phyloP scores from a whole-genome alignment of 1,140 invertebrate genomes.

The Ceratosolen solmsi region DNA sequence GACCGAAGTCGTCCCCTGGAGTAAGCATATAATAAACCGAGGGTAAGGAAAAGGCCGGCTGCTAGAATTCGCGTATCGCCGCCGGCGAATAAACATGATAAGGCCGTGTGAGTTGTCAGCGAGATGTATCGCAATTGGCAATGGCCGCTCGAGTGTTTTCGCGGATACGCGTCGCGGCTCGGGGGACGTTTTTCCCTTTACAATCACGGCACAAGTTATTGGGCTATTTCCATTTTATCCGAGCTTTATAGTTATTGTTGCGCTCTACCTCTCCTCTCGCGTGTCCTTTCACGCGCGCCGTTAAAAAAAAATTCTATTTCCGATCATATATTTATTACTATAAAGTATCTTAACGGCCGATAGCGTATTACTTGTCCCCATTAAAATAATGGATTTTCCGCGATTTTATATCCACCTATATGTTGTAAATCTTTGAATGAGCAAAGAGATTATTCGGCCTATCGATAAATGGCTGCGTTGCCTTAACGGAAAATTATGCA shows the following conservation, averaged over 20 bases:
- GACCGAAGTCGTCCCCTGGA: background rate
- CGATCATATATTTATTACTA: constrained; percentile 1
- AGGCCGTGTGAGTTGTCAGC: background rate
- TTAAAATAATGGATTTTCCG: background rate
- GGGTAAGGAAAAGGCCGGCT: background rate
- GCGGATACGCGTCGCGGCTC: background rate
- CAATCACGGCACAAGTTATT: background rate
- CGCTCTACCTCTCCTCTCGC: background rate
- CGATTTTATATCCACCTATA: background rate
- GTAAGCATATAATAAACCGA: background rate
- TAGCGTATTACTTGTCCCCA: background rate
- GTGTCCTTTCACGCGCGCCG: background rate
- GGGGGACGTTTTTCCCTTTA: background rate
- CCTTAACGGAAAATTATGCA: background rate
- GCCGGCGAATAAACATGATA: constrained; percentile 43
- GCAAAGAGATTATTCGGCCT: background rate
- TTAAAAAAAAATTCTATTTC: background rate
- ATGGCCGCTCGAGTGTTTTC: background rate
- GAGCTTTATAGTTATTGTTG: background rate
- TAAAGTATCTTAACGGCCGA: background rate
- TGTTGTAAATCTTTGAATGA: background rate
- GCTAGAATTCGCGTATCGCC: constrained; percentile 45
- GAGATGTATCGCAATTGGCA: constrained; percentile 8
- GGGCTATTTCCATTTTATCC: constrained; percentile 19
- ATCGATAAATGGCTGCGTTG: background rate